Conservation (phyloP, 2,113 vertebrate genomes). For the Oplegnathus fasciatus region DNA sequence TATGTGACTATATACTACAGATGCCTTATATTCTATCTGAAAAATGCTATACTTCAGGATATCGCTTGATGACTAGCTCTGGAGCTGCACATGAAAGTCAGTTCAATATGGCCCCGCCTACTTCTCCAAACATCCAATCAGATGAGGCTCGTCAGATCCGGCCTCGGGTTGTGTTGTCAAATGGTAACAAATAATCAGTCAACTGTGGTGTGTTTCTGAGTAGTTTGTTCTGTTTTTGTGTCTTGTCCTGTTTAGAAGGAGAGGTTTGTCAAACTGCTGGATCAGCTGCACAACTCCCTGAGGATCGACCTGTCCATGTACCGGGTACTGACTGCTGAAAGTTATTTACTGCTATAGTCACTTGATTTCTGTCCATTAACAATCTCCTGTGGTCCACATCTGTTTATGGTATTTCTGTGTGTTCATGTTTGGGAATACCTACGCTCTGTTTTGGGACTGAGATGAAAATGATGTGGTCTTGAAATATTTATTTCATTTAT, state of each 20-base stretch:
- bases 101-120: slow-evolving; percentile 28
- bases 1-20: not conserved
- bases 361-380: not conserved
- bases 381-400: not conserved
- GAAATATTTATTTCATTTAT: not conserved
- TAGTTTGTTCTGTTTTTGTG: slow-evolving; percentile 46
- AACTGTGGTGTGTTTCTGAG: slow-evolving; percentile 27
- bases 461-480: not conserved
- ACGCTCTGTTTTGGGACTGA: not conserved
- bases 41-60: not conserved
- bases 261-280: slow-evolving; percentile 96
- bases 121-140: slow-evolving; percentile 37
- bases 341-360: not conserved
- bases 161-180: slow-evolving; percentile 31
- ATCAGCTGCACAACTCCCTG: slow-evolving; percentile 97
- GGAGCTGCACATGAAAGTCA: slow-evolving; percentile 3
- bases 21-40: not conserved
- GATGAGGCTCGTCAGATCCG: slow-evolving; percentile 20
- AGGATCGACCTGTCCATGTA: slow-evolving; percentile 99
- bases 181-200: slow-evolving; percentile 24
- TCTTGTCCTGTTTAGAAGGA: slow-evolving; percentile 88
- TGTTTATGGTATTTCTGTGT: slow-evolving; percentile 9
- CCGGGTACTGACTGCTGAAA: slow-evolving; percentile 86
- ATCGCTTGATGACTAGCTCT: not conserved
- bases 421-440: not conserved